Conservation (phyloP, 2,797 vertebrate species). For the Rhabdomys pumilio region DNA sequence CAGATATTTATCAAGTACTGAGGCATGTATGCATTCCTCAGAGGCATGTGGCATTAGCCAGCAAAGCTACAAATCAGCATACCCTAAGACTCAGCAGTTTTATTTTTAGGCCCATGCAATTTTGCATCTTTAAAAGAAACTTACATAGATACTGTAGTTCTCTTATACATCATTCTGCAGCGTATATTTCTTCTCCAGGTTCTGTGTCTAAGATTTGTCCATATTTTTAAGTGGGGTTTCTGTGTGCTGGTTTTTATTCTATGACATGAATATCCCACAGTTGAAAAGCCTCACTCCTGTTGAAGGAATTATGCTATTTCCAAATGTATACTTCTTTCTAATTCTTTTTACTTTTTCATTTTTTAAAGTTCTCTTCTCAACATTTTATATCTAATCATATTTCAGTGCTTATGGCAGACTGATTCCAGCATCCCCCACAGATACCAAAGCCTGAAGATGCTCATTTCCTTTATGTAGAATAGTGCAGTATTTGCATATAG, state of each 20-base stretch:
- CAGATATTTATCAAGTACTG: background rate
- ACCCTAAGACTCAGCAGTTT: conserved; percentile 46
- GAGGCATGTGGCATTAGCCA: conserved; percentile 29
- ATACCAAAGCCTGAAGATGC: background rate
- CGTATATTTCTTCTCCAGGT: background rate
- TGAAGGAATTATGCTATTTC: conserved; percentile 21
- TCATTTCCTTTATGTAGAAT: background rate
- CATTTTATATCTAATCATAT: background rate
- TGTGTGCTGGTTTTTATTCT: background rate
- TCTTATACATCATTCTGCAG: background rate
- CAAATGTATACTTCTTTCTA: conserved; percentile 33
- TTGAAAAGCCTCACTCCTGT: background rate
- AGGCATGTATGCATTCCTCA: background rate
- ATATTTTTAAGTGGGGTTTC: background rate
- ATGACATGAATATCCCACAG: conserved; percentile 6
- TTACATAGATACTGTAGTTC: conserved; percentile 27
- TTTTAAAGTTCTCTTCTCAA: background rate
- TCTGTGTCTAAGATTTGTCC: conserved; percentile 7
- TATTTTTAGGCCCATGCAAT: conserved; percentile 49
- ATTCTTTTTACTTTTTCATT: background rate
- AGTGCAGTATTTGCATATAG: background rate
- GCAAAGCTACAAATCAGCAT: conserved; percentile 60
- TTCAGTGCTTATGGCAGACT: background rate
- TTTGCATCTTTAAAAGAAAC: conserved; percentile 52
- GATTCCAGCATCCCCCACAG: background rate